Evolutionary conservation across 2,113 vertebrate genomes (phyloP), one percentile per base, ranked within the genome.

Genomic region (Ptychochromis oligacanthus): DNA sequence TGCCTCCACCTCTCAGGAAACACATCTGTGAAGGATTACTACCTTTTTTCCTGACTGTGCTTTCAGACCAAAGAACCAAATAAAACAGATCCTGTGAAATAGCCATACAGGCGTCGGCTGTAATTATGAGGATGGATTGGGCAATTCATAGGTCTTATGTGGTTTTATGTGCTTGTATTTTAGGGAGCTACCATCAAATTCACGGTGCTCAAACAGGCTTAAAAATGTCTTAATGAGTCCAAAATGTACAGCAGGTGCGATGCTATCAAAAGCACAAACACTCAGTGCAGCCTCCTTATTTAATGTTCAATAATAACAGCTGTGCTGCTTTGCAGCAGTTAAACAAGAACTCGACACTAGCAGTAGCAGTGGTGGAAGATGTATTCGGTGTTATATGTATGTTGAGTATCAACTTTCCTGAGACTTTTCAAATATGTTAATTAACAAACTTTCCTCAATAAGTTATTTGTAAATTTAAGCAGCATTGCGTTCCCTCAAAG

Each of bases 71-170:
- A n/a, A n/a, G n/a, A n/a, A n/a, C n/a, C 58, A 54, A 77, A 60
- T 1, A 3, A 15, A 46, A 10, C 76, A 34, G 6, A 58, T 13
- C 4, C 22, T 40, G 22, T 36, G 15, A 26, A 40, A 24, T 14
- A 0, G 7, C 36, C 38, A 3, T 15, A 7, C 64, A 67, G 40
- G 0, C 0, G 5, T 57, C 7, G 3, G 36, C n/a, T 8, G 18
- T 20, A 70, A 70, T 49, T 70, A 38, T 1, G 1, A 31, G 65
- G 24, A 72, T 31, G 26, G 65, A 31, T 31, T 2, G 24, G 26
- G 3, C 9, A 20, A 18, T 43, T 34, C 22, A 13, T n/a, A 6
- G 54, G 5, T 40, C 54, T 40, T 38, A n/a, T n/a, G n/a, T n/a
- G n/a, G n/a, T n/a, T 57, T 70, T 70, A 52, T 40, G n/a, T 58